Evolutionary conservation across 35 echinoderm and acorn worm genomes (phyloP).

Genomic region (Heliocidaris erythrogramma): DNA sequence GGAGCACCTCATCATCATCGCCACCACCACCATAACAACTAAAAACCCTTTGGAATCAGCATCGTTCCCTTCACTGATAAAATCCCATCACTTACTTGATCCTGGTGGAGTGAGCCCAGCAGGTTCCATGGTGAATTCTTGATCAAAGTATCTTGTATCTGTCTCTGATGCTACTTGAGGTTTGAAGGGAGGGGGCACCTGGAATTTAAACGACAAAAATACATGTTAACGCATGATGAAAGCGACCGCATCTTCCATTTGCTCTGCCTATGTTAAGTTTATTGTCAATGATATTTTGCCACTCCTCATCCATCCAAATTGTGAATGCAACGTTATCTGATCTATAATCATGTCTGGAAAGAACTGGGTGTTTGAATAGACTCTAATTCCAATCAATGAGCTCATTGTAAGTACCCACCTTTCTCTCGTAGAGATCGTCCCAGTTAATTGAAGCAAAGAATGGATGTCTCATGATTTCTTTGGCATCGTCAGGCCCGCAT

Average conservation of each 20-base stretch:
- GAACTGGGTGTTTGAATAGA: no score
- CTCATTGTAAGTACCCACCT: slow-evolving; percentile 57
- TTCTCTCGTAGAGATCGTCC: slow-evolving; percentile 92
- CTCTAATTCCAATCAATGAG: no score
- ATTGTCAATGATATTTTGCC: no score
- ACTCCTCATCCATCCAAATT: no score
- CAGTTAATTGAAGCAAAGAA: slow-evolving; percentile 90
- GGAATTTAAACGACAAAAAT: not conserved
- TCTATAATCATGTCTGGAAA: no score
- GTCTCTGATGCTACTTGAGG: slow-evolving; percentile 78
- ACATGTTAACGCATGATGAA: no score
- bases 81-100: not conserved
- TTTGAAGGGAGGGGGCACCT: slow-evolving; percentile 86
- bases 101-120: slow-evolving; percentile 84
- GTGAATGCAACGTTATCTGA: no score
- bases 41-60: not conserved
- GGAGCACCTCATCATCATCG: not conserved
- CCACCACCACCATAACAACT: not conserved
- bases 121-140: slow-evolving; percentile 86
- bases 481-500: slow-evolving; percentile 86
- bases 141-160: slow-evolving; percentile 94
- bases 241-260: no score
- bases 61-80: not conserved
- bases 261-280: no score
- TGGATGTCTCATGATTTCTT: slow-evolving; percentile 89